These are phyloP conservation scores for Bombycilla garrulus DNA, from an alignment of 2,113 vertebrate genomes.

Conservation along the genomic window DNA sequence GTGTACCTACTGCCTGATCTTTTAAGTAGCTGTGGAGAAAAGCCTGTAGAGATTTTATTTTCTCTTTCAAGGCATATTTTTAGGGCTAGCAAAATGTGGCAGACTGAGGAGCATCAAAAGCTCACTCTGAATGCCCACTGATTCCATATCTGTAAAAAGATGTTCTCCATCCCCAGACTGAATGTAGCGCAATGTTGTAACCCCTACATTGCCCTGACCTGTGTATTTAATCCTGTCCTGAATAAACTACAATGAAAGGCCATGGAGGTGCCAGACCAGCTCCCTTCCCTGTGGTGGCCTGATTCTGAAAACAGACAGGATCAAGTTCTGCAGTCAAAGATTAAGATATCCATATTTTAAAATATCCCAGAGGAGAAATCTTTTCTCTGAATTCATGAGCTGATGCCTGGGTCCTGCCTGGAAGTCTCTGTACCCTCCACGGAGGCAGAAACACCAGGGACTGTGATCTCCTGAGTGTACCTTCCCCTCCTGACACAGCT, in stretches of 20 bases:
- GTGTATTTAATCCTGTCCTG: not conserved
- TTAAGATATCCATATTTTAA: not conserved
- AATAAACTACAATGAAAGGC: not conserved
- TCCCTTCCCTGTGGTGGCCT: not conserved
- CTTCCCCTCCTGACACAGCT: not conserved
- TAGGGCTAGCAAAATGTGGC: not conserved
- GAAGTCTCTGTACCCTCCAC: not conserved
- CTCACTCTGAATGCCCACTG: not conserved
- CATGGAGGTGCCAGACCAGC: not conserved
- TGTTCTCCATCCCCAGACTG: not conserved
- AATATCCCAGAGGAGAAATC: not conserved
- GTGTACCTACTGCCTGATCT: not conserved
- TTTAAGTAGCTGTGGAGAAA: not conserved
- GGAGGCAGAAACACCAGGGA: not conserved
- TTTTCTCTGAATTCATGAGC: not conserved
- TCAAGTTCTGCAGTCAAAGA: not conserved
- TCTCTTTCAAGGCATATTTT: not conserved
- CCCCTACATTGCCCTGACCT: not conserved
- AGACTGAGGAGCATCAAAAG: not conserved
- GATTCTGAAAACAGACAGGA: not conserved
- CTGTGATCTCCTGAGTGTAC: not conserved
- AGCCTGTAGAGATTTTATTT: not conserved
- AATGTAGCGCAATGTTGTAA: not conserved
- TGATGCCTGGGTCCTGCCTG: not conserved
- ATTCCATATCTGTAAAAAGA: not conserved